Evolutionary conservation across 1,140 invertebrate genomes (phyloP).

Genomic region (Camponotus floridanus): DNA sequence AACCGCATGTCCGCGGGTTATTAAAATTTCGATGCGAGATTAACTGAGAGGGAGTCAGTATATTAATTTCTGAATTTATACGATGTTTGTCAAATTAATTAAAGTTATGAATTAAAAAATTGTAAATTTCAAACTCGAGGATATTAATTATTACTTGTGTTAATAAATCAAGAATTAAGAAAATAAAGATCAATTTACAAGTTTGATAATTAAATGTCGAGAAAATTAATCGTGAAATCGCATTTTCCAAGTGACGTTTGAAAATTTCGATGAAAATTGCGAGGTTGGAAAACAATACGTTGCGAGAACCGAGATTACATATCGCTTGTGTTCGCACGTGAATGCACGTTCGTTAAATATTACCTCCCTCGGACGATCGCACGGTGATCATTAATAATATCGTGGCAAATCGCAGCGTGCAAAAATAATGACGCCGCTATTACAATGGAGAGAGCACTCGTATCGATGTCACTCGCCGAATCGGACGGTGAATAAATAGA

Average conservation of each 20-base stretch:
- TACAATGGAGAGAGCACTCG: conserved; percentile 55
- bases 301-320: conserved; percentile 37
- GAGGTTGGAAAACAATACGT: conserved; percentile 17
- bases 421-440: conserved; percentile 55
- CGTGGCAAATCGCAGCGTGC: conserved; percentile 50
- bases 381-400: conserved; percentile 52
- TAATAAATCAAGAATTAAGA: not conserved
- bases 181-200: not conserved
- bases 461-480: conserved; percentile 56
- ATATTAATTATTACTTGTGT: not conserved
- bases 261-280: not conserved
- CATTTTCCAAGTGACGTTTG: not conserved
- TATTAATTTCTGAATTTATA: conserved; percentile 1
- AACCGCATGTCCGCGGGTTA: conserved; percentile 9
- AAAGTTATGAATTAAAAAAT: not conserved
- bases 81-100: not conserved
- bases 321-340: conserved; percentile 34
- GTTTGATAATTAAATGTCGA: not conserved
- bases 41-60: not conserved
- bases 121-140: not conserved
- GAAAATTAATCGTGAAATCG: not conserved
- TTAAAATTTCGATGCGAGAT: conserved; percentile 47
- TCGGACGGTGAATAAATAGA: conserved; percentile 45
- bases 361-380: conserved; percentile 34
- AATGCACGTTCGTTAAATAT: conserved; percentile 56